Percentiles rank a stretch among this genome's conserved stretches.
Evolutionary conservation across 2,797 vertebrate species (phyloP).

Genomic region (Cyclopterus lumpus): DNA sequence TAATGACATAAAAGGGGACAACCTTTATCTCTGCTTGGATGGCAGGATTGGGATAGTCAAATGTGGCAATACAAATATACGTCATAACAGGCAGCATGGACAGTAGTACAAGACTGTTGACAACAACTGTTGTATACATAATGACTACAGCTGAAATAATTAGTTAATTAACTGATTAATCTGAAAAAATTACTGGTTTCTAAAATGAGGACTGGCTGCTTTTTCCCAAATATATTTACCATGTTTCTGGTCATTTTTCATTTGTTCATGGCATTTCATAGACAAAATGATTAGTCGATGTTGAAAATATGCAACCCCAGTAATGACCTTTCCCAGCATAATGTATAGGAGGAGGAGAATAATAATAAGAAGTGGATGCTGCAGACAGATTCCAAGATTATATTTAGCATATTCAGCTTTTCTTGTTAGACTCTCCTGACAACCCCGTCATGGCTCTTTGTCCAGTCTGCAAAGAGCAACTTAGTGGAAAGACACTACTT

Average conservation of each 20-base stretch:
- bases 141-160: background rate
- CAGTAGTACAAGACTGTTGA: background rate
- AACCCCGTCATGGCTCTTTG: slow-evolving; percentile 24
- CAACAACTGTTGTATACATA: background rate
- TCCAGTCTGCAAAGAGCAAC: slow-evolving; percentile 40
- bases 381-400: slow-evolving; percentile 28
- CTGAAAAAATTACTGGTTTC: background rate
- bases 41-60: slow-evolving; percentile 6
- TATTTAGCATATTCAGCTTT: slow-evolving; percentile 34
- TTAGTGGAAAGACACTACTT: slow-evolving; percentile 45
- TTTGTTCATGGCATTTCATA: background rate
- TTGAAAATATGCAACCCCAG: background rate
- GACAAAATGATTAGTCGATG: background rate
- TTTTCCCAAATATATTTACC: background rate
- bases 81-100: background rate
- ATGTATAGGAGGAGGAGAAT: slow-evolving; percentile 2
- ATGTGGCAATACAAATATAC: slow-evolving; percentile 1
- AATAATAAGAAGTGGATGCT: slow-evolving; percentile 14
- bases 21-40: background rate
- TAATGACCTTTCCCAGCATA: background rate
- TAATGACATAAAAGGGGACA: background rate
- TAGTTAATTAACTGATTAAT: background rate
- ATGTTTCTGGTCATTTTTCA: background rate
- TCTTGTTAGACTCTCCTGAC: slow-evolving; percentile 44
- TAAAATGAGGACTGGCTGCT: background rate